A percentile compares a stretch with the other conserved stretches of the same genome.
Conservation (phyloP, 2,797 vertebrate species). For the Sebastes elongatus region DNA sequence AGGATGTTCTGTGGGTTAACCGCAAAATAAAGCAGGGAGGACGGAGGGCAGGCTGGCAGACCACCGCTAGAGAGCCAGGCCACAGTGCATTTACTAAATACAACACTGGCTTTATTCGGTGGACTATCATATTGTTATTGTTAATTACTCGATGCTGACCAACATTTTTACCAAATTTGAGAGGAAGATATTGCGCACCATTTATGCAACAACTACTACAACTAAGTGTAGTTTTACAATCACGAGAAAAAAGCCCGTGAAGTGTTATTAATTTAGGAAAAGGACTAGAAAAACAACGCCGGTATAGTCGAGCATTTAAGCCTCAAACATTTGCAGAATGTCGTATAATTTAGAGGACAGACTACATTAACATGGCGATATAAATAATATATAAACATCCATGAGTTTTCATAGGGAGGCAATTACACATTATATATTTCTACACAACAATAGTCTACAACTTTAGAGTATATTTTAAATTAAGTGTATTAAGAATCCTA, state of each 20-base stretch:
- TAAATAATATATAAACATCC: not conserved
- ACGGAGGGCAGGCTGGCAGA: conserved; percentile 43
- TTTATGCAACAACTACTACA: not conserved
- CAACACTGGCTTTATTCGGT: conserved; percentile 13
- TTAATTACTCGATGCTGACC: not conserved
- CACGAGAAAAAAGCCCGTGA: not conserved
- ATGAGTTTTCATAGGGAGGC: not conserved
- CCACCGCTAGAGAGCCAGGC: conserved; percentile 9
- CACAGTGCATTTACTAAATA: conserved; percentile 39
- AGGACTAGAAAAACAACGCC: not conserved
- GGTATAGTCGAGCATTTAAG: not conserved
- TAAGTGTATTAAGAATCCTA: not conserved
- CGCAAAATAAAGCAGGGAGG: conserved; percentile 43
- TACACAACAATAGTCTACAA: not conserved
- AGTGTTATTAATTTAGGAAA: not conserved
- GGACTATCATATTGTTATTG: not conserved
- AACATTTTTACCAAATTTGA: not conserved
- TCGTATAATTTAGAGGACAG: not conserved
- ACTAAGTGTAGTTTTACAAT: not conserved
- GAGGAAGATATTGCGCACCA: not conserved
- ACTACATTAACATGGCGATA: not conserved
- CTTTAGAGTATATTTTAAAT: not conserved
- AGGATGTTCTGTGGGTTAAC: conserved; percentile 32
- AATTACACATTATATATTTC: not conserved
- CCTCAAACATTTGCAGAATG: not conserved